These are phyloP conservation scores for Tipula lateralis DNA, from an alignment of 2,888 invertebrate species.

Conservation along the genomic window DNA sequence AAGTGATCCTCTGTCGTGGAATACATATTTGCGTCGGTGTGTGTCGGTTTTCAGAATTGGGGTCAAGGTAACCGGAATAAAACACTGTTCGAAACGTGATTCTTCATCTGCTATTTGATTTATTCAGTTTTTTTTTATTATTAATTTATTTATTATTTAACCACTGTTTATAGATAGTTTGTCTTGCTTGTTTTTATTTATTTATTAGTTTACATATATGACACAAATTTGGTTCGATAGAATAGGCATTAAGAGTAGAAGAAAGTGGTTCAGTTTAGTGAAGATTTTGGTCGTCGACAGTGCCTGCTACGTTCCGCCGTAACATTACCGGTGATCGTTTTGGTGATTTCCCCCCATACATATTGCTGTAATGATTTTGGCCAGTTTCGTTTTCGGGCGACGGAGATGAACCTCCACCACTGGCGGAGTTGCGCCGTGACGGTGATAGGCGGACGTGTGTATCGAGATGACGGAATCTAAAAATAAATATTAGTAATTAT, in stretches of 20 bases:
- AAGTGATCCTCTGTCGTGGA: neutral
- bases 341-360: slow-evolving; percentile 46
- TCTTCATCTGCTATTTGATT: neutral
- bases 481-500: slow-evolving; percentile 33
- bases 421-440: slow-evolving; percentile 56
- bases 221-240: neutral
- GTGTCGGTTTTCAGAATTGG: neutral
- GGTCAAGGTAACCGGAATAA: slow-evolving; percentile 20
- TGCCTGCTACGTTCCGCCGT: slow-evolving; percentile 35
- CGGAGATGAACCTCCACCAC: slow-evolving; percentile 60
- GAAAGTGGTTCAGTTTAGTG: neutral
- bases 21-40: no score
- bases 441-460: slow-evolving; percentile 74
- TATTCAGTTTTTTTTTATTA: neutral
- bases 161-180: neutral
- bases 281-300: neutral
- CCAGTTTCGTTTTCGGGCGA: slow-evolving; percentile 58
- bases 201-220: neutral
- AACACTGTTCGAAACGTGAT: neutral
- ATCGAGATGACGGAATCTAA: slow-evolving; percentile 79
- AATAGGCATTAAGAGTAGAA: neutral
- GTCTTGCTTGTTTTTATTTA: neutral
- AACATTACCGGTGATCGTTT: slow-evolving; percentile 50
- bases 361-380: slow-evolving; percentile 45
- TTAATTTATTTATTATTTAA: slow-evolving; percentile 14